phyloP scores from a whole-genome alignment of 2,797 vertebrate species.

The Argyrosomus regius region DNA sequence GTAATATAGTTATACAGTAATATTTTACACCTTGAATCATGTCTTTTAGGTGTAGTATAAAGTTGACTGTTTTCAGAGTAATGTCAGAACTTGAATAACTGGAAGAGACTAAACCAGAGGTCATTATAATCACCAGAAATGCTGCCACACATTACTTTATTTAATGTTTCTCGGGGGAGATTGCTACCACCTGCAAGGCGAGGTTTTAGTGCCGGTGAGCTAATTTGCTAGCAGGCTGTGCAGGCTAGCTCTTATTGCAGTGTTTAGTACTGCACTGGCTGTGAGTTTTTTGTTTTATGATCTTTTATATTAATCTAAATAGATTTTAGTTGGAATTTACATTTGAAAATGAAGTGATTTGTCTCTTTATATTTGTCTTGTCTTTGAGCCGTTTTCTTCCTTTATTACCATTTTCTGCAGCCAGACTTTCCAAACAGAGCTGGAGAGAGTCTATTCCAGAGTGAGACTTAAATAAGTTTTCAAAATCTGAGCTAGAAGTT shows the following conservation, averaged over 20 bases:
- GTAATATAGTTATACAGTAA: slow-evolving; percentile 18
- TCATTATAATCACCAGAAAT: slow-evolving; percentile 28
- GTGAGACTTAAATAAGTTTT: not conserved
- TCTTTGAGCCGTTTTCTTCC: not conserved
- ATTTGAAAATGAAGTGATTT: not conserved
- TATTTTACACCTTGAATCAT: slow-evolving; percentile 46
- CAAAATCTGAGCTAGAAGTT: not conserved
- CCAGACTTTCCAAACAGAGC: not conserved
- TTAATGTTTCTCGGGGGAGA: no score
- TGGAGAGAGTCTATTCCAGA: not conserved
- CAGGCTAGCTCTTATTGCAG: not conserved
- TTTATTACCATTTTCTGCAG: not conserved
- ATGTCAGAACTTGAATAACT: slow-evolving; percentile 14
- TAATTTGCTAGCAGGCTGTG: no score
- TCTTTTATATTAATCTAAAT: not conserved
- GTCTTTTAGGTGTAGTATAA: slow-evolving; percentile 26
- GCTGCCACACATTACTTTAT: not conserved
- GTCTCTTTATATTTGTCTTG: not conserved
- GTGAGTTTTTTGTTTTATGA: not conserved
- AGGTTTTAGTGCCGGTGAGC: no score
- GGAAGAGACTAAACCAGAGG: slow-evolving; percentile 11
- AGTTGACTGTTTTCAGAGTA: slow-evolving; percentile 29
- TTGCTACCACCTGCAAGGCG: no score
- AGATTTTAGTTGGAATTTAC: not conserved
- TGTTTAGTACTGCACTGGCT: not conserved